These are phyloP conservation scores for Agrotis ipsilon DNA, from an alignment of 2,888 invertebrate genomes.

Conservation along the genomic window DNA sequence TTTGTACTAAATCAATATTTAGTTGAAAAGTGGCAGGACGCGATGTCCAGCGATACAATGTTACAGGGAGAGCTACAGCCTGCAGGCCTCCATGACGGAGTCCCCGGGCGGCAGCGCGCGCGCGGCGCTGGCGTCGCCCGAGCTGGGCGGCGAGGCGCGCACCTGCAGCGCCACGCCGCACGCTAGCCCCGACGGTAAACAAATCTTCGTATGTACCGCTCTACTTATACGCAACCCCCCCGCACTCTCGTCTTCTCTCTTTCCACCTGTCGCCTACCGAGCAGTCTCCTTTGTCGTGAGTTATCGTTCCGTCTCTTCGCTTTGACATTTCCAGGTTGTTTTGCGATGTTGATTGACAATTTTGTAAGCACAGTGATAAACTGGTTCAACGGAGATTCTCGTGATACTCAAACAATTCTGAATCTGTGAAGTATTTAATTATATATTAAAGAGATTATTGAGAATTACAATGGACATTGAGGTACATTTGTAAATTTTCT, in stretches of 20 bases:
- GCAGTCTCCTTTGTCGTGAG: conserved; percentile 61
- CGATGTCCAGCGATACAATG: conserved; percentile 51
- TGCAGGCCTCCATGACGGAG: conserved; percentile 92
- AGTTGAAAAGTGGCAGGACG: conserved; percentile 11
- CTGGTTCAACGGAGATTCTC: neutral
- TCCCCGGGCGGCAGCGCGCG: conserved; percentile 85
- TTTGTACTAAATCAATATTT: conserved; percentile 4
- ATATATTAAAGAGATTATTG: too few species aligned
- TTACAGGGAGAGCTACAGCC: conserved; percentile 91
- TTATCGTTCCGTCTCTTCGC: conserved; percentile 49
- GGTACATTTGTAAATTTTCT: neutral
- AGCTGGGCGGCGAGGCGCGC: conserved; percentile 84
- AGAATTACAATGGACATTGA: neutral
- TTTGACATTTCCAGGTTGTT: conserved; percentile 46
- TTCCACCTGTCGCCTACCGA: conserved; percentile 56
- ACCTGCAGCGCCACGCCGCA: conserved; percentile 85
- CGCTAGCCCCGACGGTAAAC: conserved; percentile 90
- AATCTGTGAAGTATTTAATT: too few species aligned
- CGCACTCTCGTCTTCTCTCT: conserved; percentile 53
- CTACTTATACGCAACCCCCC: conserved; percentile 70
- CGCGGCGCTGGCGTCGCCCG: conserved; percentile 92
- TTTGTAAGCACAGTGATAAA: neutral
- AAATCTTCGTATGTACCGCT: conserved; percentile 88
- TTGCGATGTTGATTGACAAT: conserved; percentile 28
- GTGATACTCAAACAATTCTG: too few species aligned